Evolutionary conservation across 2,797 vertebrate species (phyloP).

Genomic region (Sternotherus odoratus): DNA sequence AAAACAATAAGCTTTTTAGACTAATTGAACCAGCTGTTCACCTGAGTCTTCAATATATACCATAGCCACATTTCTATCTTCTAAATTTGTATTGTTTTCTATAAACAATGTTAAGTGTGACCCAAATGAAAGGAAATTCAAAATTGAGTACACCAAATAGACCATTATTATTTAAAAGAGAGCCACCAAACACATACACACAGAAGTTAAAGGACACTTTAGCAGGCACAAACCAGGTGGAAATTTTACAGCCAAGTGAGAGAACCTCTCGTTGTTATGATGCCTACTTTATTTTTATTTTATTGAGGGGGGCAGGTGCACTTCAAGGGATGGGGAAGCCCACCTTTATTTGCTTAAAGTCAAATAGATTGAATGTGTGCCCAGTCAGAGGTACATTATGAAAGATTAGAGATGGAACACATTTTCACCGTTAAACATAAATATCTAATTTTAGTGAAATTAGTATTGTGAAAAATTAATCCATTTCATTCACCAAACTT

Average conservation of each 20-base stretch:
- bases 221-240: too few relatives aligned
- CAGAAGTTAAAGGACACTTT: too few relatives aligned
- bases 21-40: background rate
- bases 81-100: background rate
- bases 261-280: background rate
- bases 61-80: background rate
- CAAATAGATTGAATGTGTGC: too few relatives aligned
- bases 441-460: too few relatives aligned
- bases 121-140: background rate
- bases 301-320: too few relatives aligned
- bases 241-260: background rate
- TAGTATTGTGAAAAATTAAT: too few relatives aligned
- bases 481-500: too few relatives aligned
- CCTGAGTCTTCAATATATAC: background rate
- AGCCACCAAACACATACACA: too few relatives aligned
- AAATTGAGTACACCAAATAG: background rate
- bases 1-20: background rate
- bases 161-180: background rate
- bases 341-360: too few relatives aligned
- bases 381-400: too few relatives aligned
- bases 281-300: background rate
- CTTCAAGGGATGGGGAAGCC: background rate
- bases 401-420: too few relatives aligned
- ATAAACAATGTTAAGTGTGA: background rate
- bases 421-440: too few relatives aligned